Base-by-base conservation (phyloP, 2,888 invertebrate genomes). In the Drosophila birchii region DNA sequence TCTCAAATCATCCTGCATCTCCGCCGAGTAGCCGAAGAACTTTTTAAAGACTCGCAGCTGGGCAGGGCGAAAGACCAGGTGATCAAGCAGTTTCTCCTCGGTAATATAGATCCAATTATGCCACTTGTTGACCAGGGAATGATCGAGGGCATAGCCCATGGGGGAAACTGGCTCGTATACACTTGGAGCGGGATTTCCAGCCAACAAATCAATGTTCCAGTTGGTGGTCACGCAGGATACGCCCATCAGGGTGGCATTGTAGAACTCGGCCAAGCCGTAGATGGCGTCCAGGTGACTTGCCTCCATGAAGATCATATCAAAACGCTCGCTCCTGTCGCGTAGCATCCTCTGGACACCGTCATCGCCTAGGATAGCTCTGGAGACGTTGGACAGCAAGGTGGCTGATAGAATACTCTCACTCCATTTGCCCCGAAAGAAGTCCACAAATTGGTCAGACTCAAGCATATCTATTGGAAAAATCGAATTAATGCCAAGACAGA, bases 271-370 rank as follows among this genome's bases (percentile, higher is more conserved):
- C 36, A 91, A 71, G 1, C 92, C 92, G 23, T 90, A 87, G 3
- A 91, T 73, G 1, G 93, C 92, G 70, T 93, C 92, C 36, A 84
- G 86, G 4, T 69, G 62, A 0, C 67, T 16, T 0, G 87, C 62
- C 51, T 88, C 81, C 2, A 81, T 0, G 1, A 86, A 54, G 1
- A 86, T 39, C 66, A 86, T 67, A 3, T 86, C 87, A 16, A 80
- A 88, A 3, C 44, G 51, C 1, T 45, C 49, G 9, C 26, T 51
- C 2, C 44, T 56, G 34, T 76, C 36, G 0, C 18, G 32, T 0
- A 78, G 16, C 18, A 78, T 14, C 14, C 8, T 23, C 16, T 61
- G 62, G 0, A 78, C 70, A 3, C 38, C 53, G 0, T 4, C 5
- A 16, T 75, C 53, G 7, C 20, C 49, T 0, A 77, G 51, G 5